Evolutionary conservation across 1,140 invertebrate genomes (phyloP), one percentile per base, ranked within the genome.

Genomic region (Lucilia sericata): DNA sequence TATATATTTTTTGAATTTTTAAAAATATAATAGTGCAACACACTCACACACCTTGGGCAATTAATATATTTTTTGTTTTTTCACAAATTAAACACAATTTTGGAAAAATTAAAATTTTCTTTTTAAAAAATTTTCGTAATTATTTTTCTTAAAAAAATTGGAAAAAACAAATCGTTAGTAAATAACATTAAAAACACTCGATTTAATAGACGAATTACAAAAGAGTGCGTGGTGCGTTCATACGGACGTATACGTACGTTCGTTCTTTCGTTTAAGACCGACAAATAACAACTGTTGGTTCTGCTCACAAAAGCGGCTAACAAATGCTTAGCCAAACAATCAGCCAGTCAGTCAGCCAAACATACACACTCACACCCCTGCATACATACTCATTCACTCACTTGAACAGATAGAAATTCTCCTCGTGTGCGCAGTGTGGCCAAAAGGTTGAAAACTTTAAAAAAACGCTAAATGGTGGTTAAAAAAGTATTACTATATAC

Each of bases 341-440:
- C 65, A 70, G 2, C 7, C 19, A 55, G 42, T 42, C 42, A 42
- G 42, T 42, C 42, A 42, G 42, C 42, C 13, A 60, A n/a, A 17
- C 13, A n/a, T 70, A 70, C 65, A 70, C 65, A 70, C 65, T 70
- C 74, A 19, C 76, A 74, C 82, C 42, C 74, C 82, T 83, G 55
- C 55, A 76, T 25, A 60, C 49, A 30, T 30, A 30, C 36, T 80
- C 86, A 87, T 86, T 86, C 17, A 30, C 74, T 55, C 83, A 51
- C 3, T 30, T 30, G 25, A 30, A 30, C 49, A 60, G 14, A 60
- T 60, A 60, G 7, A 60, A 42, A 42, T 42, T 42, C 42, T 42
- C 42, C 42, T 42, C 42, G 10, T 42, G 10, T 42, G 42, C 5
- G 10, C 42, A 42, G 42, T 42, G 42, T 42, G 42, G 42, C 42